phyloP scores from a whole-genome alignment of 2,797 vertebrate species.

The Rhodeus uyekii region DNA sequence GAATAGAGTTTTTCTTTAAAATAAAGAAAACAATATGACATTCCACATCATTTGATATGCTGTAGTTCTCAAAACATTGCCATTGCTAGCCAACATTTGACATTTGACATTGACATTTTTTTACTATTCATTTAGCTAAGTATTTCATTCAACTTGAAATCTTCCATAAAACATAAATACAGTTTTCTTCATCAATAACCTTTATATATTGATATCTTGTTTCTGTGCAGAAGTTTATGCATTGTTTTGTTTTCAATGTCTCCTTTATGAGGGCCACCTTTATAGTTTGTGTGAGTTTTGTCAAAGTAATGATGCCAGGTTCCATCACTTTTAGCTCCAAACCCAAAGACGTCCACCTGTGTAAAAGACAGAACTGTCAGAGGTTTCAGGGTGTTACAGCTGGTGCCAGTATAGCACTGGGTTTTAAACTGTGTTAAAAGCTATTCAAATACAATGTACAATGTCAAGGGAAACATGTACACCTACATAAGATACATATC shows the following conservation, averaged over 20 bases:
- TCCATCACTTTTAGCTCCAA: conserved; percentile 18
- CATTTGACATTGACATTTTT: neutral
- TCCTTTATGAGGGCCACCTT: conserved; percentile 24
- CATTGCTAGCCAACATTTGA: neutral
- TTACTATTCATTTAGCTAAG: too few relatives aligned
- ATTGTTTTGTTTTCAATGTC: conserved; percentile 33
- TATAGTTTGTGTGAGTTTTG: conserved; percentile 1
- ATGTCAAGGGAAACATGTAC: too few relatives aligned
- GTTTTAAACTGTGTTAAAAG: neutral
- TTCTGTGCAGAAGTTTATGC: conserved; percentile 1
- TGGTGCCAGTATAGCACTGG: too few relatives aligned
- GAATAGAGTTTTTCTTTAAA: too few relatives aligned
- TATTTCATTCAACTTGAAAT: neutral
- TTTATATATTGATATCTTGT: conserved; percentile 29
- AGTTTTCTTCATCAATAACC: neutral
- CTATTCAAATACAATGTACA: too few relatives aligned
- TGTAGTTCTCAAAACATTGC: neutral
- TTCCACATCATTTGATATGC: neutral
- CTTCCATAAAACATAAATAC: neutral
- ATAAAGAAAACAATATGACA: neutral
- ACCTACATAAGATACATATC: too few relatives aligned
- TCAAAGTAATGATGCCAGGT: conserved; percentile 32
- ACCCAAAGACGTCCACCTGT: conserved; percentile 38
- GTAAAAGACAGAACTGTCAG: neutral
- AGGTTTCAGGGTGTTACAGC: neutral